phyloP scores from a whole-genome alignment of 2,113 vertebrate species.

The Poicephalus meyeri region DNA sequence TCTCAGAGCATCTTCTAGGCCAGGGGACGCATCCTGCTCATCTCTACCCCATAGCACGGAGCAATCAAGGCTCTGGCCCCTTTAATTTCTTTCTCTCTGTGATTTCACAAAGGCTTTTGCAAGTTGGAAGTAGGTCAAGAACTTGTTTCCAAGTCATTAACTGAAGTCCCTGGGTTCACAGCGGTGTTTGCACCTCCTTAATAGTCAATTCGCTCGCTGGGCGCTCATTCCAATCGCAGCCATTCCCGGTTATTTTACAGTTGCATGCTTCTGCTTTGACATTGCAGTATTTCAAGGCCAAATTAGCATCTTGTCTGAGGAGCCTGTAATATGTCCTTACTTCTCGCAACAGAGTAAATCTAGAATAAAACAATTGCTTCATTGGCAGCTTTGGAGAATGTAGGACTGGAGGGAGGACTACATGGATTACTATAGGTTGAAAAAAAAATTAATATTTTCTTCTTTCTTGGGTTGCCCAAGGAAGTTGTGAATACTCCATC shows the following conservation, averaged over 20 bases:
- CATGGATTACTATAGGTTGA: neutral
- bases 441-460: neutral
- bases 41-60: accelerated
- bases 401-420: neutral
- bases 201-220: neutral
- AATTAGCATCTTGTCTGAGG: neutral
- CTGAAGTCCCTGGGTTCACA: slow-evolving; percentile 18
- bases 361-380: neutral
- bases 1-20: neutral
- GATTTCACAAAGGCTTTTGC: neutral
- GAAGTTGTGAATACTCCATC: too few relatives aligned
- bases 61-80: neutral
- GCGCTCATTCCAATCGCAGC: neutral
- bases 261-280: neutral
- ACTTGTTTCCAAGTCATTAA: slow-evolving; percentile 54
- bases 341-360: neutral
- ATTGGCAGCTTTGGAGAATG: neutral
- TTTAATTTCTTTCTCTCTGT: neutral
- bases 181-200: slow-evolving; percentile 1
- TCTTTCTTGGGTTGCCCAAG: neutral
- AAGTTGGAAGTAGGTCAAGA: slow-evolving; percentile 59
- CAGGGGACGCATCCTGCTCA: neutral
- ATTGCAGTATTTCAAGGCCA: neutral
- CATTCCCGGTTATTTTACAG: neutral
- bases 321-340: neutral